Evolutionary conservation across 2,113 vertebrate genomes (phyloP).

Genomic region (Prunella himalayana): DNA sequence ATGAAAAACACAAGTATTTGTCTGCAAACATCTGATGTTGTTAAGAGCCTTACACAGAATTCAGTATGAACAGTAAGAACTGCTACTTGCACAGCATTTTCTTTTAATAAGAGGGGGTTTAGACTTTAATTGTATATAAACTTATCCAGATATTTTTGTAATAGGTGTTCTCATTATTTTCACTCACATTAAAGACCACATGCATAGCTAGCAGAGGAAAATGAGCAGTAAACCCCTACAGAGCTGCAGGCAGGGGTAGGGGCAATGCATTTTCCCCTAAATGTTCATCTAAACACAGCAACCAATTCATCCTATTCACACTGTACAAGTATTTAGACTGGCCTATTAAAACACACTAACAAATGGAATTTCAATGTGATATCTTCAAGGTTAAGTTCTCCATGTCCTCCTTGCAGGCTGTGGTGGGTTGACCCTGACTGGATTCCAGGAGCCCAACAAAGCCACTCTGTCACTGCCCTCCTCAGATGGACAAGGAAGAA

Average conservation of each 20-base stretch:
- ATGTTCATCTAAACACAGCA: neutral
- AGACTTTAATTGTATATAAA: neutral
- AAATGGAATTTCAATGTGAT: neutral
- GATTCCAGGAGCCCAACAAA: neutral
- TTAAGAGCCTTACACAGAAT: neutral
- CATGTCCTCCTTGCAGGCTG: neutral
- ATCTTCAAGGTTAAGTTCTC: neutral
- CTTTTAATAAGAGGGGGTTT: rapidly evolving
- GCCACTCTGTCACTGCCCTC: neutral
- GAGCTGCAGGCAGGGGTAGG: neutral
- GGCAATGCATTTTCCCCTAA: neutral
- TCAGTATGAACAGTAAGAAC: neutral
- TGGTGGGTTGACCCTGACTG: neutral
- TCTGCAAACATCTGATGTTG: neutral
- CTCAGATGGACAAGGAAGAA: neutral
- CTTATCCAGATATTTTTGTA: neutral
- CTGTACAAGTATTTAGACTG: neutral
- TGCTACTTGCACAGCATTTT: neutral
- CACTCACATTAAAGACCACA: neutral
- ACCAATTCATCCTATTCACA: neutral
- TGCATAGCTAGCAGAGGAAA: neutral
- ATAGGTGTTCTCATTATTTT: neutral
- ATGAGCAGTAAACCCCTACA: neutral
- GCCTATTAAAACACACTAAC: neutral
- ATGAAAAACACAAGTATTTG: neutral